Percentiles rank a stretch among this genome's conserved stretches.
These are phyloP conservation scores for Gibbula magus DNA, from an alignment of 2,888 invertebrate species.

Conservation along the genomic window DNA sequence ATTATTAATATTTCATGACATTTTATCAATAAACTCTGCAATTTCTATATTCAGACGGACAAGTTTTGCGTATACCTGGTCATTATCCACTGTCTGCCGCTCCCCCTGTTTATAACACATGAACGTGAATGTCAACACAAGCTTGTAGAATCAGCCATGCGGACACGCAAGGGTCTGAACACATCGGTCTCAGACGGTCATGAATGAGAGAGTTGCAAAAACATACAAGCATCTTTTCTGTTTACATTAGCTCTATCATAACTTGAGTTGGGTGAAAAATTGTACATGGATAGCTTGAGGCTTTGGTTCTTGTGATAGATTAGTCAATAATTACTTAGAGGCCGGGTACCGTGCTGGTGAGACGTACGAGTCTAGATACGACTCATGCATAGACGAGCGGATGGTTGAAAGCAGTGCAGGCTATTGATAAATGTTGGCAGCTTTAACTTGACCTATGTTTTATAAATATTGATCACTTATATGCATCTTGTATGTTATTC, in stretches of 20 bases:
- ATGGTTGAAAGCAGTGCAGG: too few species aligned
- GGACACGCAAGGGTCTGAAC: neutral
- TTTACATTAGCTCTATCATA: neutral
- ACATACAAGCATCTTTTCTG: neutral
- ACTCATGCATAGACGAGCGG: too few species aligned
- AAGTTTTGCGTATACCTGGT: neutral
- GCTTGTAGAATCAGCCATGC: neutral
- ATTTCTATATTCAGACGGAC: too few species aligned
- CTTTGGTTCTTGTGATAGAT: neutral
- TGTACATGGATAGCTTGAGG: neutral
- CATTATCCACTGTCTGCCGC: neutral
- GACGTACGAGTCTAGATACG: too few species aligned
- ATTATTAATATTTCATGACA: too few species aligned
- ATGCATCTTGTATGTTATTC: too few species aligned
- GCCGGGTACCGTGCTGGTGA: too few species aligned
- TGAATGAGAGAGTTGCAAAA: neutral
- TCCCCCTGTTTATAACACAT: neutral
- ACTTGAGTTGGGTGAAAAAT: conserved; percentile 4
- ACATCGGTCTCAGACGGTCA: neutral
- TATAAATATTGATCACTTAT: too few species aligned
- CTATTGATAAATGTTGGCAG: too few species aligned
- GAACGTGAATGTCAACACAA: neutral
- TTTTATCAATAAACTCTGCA: too few species aligned
- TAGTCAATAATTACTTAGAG: neutral
- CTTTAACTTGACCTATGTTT: too few species aligned